phyloP scores from a whole-genome alignment of 2,888 invertebrate genomes.

The Atrina japonica region DNA sequence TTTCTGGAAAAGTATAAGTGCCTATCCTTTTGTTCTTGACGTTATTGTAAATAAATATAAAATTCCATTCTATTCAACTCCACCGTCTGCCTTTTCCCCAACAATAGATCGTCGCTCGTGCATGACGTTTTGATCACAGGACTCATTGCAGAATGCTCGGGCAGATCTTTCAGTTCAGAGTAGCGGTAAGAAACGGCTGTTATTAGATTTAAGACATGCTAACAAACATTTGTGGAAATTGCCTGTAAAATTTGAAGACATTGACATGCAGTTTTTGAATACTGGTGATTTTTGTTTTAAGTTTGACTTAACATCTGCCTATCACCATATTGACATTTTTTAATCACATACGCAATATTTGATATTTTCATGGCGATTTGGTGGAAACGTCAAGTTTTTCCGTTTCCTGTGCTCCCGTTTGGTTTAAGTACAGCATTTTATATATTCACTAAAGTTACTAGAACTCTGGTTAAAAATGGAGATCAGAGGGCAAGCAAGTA shows the following conservation, averaged over 20 bases:
- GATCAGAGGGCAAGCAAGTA: slow-evolving; percentile 37
- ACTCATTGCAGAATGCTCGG: no score
- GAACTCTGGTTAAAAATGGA: slow-evolving; percentile 35
- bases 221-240: no score
- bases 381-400: no score
- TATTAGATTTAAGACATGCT: slow-evolving; percentile 47
- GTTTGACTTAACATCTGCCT: no score
- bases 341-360: no score
- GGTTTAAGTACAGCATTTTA: slow-evolving; percentile 32
- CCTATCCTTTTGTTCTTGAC: slow-evolving; percentile 32
- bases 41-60: slow-evolving; percentile 37
- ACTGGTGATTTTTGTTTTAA: no score
- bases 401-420: no score
- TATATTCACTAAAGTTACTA: slow-evolving; percentile 37
- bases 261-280: no score
- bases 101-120: slow-evolving; percentile 37
- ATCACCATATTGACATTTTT: no score
- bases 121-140: slow-evolving; percentile 17
- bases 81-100: slow-evolving; percentile 14
- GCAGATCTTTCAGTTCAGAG: slow-evolving; percentile 28
- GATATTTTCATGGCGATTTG: no score
- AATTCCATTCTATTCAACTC: slow-evolving; percentile 40
- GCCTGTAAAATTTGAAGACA: no score
- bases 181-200: slow-evolving; percentile 36
- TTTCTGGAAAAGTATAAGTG: slow-evolving; percentile 40